phyloP scores from a whole-genome alignment of 2,888 invertebrate genomes.

The Synanthedon tipuliformis region DNA sequence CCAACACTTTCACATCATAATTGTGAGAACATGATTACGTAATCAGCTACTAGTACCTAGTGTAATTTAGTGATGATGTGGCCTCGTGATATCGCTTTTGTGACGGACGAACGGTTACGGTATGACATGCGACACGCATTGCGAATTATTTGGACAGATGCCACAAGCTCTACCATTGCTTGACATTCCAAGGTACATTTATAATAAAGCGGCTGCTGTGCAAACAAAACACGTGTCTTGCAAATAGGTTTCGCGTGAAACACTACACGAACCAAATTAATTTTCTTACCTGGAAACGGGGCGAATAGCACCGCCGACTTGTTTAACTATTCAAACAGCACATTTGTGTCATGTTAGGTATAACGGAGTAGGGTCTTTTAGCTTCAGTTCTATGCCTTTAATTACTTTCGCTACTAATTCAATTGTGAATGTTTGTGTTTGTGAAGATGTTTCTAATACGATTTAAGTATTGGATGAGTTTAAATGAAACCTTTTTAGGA shows the following conservation, averaged over 20 bases:
- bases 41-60: no score
- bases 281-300: constrained; percentile 18
- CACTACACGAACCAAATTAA: constrained; percentile 30
- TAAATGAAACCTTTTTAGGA: no score
- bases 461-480: no score
- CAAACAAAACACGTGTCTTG: constrained; percentile 48
- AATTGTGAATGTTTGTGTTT: neutral
- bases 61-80: no score
- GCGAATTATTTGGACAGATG: constrained; percentile 27
- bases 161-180: constrained; percentile 18
- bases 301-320: constrained; percentile 1
- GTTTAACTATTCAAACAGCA: neutral
- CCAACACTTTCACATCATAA: no score
- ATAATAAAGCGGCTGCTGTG: constrained; percentile 27
- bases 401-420: neutral
- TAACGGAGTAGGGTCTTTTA: no score
- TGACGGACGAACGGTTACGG: constrained; percentile 4
- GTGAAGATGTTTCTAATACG: no score
- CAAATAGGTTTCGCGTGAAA: constrained; percentile 37
- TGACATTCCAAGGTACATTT: constrained; percentile 30
- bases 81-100: neutral
- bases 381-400: neutral
- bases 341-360: neutral
- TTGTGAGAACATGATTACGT: no score
- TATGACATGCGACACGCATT: constrained; percentile 10